phyloP scores from a whole-genome alignment of 1,140 invertebrate species.

The Brachionus plicatilis region DNA sequence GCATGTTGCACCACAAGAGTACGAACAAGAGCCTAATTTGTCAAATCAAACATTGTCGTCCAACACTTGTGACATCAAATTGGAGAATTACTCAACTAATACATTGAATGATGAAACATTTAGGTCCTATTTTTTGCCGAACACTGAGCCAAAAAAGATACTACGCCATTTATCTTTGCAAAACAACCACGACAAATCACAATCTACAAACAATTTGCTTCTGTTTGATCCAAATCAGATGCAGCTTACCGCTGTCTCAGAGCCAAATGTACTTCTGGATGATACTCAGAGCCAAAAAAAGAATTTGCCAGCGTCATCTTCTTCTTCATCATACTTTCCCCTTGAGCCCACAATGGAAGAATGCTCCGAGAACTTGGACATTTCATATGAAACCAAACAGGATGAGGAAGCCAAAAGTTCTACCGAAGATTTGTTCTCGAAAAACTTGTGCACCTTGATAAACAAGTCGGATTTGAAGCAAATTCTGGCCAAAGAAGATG shows the following conservation, averaged over 20 bases:
- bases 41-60: conserved; percentile 17
- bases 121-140: not conserved
- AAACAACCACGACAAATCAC: conserved; percentile 35
- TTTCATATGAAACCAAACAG: conserved; percentile 72
- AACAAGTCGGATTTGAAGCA: conserved; percentile 23
- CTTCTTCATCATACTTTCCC: conserved; percentile 41
- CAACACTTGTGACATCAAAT: conserved; percentile 2
- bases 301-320: not conserved
- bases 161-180: conserved; percentile 22
- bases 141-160: conserved; percentile 5
- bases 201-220: conserved; percentile 31
- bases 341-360: conserved; percentile 31
- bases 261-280: not conserved
- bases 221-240: not conserved
- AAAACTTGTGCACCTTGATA: not conserved
- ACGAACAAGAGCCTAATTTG: not conserved
- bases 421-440: conserved; percentile 3
- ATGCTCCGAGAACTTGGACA: conserved; percentile 63
- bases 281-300: not conserved
- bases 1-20: not conserved
- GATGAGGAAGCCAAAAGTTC: not conserved
- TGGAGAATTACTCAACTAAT: not conserved
- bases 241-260: conserved; percentile 20
- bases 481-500: not conserved
- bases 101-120: not conserved